Evolutionary conservation across 2,113 vertebrate species (phyloP).

Genomic region (Cisticola juncidis): DNA sequence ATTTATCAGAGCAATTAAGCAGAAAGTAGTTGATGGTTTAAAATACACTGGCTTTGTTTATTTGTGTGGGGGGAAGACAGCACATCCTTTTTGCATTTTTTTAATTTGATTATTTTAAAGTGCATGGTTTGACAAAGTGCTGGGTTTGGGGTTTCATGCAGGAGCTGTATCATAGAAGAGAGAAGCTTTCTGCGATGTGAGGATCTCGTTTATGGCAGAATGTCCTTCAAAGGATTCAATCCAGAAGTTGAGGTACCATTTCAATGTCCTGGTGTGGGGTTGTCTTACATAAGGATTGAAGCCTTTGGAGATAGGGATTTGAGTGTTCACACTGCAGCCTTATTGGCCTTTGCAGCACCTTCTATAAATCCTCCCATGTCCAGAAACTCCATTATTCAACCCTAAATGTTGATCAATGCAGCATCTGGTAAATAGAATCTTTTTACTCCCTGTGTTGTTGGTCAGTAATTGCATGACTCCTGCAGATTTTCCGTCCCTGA

Average conservation of each 20-base stretch:
- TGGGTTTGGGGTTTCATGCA: slow-evolving; percentile 60
- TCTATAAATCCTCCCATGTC: background rate
- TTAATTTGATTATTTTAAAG: slow-evolving; percentile 37
- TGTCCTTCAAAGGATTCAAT: slow-evolving; percentile 96
- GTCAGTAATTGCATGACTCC: background rate
- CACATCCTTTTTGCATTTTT: background rate
- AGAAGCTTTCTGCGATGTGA: slow-evolving; percentile 88
- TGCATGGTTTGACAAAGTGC: background rate
- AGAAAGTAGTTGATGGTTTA: slow-evolving; percentile 30
- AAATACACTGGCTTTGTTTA: slow-evolving; percentile 40
- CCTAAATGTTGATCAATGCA: background rate
- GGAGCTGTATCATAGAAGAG: slow-evolving; percentile 90
- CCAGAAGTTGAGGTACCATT: slow-evolving; percentile 89
- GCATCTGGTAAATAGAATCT: background rate
- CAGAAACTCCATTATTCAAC: background rate
- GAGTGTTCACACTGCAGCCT: background rate
- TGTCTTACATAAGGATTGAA: background rate
- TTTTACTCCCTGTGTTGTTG: background rate
- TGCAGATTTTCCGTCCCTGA: background rate
- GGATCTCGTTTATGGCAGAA: slow-evolving; percentile 88
- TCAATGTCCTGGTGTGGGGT: background rate
- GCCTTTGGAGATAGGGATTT: background rate
- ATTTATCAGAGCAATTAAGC: slow-evolving; percentile 48
- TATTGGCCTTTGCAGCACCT: background rate
- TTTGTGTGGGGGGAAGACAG: background rate